Base-by-base conservation (phyloP, 2,888 invertebrate genomes). In the Caenorhabditis sp. region DNA sequence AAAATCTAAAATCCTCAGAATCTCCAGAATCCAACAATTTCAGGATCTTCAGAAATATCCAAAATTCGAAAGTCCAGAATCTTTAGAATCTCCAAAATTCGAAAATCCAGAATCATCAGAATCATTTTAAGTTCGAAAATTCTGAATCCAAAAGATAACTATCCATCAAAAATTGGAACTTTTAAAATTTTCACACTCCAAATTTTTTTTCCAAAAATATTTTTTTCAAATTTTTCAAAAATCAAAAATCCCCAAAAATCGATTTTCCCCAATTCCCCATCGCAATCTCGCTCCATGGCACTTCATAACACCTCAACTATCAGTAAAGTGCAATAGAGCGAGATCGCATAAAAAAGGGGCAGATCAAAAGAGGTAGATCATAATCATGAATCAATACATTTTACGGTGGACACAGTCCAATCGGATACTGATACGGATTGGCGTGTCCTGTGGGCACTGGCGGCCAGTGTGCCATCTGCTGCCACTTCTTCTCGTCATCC, bases 401-500 rank as follows among this genome's bases (percentile, higher is more conserved):
- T 80, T 51, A 80, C 38, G 80, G 82, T 28, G 80, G 85, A 75
- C 86, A 87, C 35, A 87, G 24, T 26, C 47, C 47, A 47, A 38
- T 38, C 2, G 85, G 85, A 49, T 87, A 87, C 38, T 81, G 80
- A 64, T 84, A 82, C 0, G 80, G 81, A 59, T 84, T 75, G 7
- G 4, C 12, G 58, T 87, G 86, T 10, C 84, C 61, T 19, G 82
- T 12, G 10, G 38, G 38, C 16, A 79, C 75, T 8, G 74, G 73
- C 19, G 64, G 86, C 82, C 81, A 82, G 58, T 80, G 81, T 31
- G 74, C 82, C 79, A 80, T 75, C 31, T 80, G 80, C 84, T 80
- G 81, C 84, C 83, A 82, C 49, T 86, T 86, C 79, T 86, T 83
- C 44, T 84, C 86, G 44, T 86, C 86, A 28, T 86, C 86, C 49